Evolutionary conservation across 2,113 vertebrate species (phyloP), one percentile per base, ranked within the genome.

Genomic region (Archilochus colubris): DNA sequence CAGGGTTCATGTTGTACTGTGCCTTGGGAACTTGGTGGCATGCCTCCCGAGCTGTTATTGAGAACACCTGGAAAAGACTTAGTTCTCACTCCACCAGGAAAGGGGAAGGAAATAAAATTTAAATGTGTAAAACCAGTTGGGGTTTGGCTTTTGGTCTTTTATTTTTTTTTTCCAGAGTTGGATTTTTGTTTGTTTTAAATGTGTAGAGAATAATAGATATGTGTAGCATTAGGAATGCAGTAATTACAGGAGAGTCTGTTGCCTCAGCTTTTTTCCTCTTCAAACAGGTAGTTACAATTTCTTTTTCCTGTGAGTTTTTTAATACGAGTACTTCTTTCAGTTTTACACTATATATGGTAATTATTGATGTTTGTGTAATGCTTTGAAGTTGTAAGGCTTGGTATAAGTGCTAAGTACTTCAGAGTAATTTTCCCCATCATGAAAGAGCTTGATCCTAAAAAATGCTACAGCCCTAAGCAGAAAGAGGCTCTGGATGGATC

Each of bases 21-120:
- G 62, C 88, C 80, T 53, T 89, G 95, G 92, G 95, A 97, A 40
- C 1, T 1, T 31, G 25, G 76, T 83, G 88, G 84, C 36, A 2
- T 27, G 82, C 75, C 70, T 97, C 70, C 79, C 85, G 95, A 92
- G 88, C 84, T 82, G 76, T 95, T 95, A 57, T 11, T 94, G 81
- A 81, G 96, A 93, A 86, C 94, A 92, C 96, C 92, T 97, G 91
- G 96, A 94, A 93, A 94, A 36, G 69, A 72, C 82, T 96, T 90
- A 30, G 24, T 58, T 36, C 88, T 92, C 80, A 48, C 66, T 76
- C 75, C 16, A 79, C 14, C 28, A 91, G 94, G 86, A 95, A 85
- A 75, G n/a, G 74, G 58, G 58, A 69, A 91, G 69, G 70, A 94
- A 97, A 40, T 73, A 40, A 82, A 66, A 75, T 74, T 81, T 50